Conservation (phyloP, 2,113 vertebrate species). For the Scytalopus superciliaris region DNA sequence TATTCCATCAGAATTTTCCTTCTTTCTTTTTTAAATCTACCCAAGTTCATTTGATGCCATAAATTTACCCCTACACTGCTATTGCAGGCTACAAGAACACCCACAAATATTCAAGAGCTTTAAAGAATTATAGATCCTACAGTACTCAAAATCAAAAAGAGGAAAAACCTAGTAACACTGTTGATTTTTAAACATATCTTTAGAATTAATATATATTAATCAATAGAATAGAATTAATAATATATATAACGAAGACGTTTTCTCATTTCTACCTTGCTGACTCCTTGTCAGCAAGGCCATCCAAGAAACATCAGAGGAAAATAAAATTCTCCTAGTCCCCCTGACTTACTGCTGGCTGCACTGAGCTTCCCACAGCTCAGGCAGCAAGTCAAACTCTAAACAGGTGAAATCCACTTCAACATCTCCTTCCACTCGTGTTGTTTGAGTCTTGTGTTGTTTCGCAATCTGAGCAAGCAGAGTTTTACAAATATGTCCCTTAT, state of each 20-base stretch:
- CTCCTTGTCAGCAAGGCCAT: background rate
- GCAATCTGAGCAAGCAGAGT: background rate
- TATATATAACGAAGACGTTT: background rate
- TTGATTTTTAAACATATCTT: background rate
- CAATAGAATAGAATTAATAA: background rate
- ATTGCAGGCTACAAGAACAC: background rate
- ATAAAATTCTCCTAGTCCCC: background rate
- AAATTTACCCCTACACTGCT: background rate
- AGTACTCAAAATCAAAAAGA: background rate
- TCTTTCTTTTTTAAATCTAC: background rate
- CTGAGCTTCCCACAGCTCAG: background rate
- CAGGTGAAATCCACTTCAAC: background rate
- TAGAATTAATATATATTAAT: background rate
- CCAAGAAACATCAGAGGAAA: background rate
- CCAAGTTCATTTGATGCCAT: background rate
- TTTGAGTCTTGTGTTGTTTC: background rate
- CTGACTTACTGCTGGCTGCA: background rate
- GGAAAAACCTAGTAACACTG: background rate
- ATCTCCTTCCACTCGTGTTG: background rate
- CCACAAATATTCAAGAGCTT: background rate
- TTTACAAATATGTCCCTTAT: background rate
- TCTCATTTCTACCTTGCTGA: background rate
- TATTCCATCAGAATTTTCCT: background rate
- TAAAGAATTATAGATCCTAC: background rate
- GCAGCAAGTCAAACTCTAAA: background rate